These are phyloP conservation scores for Chaetodon auriga DNA, from an alignment of 2,113 vertebrate species.

Conservation along the genomic window DNA sequence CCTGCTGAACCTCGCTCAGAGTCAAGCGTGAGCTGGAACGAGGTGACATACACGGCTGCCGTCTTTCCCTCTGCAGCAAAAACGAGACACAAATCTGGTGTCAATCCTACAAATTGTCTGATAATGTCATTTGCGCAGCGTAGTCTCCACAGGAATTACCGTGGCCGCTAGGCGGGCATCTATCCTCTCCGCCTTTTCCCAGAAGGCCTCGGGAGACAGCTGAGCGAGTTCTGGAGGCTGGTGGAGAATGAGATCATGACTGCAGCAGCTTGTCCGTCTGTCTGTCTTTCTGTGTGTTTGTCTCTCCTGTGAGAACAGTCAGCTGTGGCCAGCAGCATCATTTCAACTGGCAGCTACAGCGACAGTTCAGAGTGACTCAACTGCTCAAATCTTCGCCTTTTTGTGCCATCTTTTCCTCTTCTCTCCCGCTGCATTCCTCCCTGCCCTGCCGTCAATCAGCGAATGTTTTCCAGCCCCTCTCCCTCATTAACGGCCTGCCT, in stretches of 20 bases:
- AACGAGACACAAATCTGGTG: conserved; percentile 9
- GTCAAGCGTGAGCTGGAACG: background rate
- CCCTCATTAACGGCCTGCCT: conserved; percentile 27
- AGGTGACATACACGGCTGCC: background rate
- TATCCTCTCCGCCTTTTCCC: conserved; percentile 18
- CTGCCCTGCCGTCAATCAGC: conserved; percentile 18
- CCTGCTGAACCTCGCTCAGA: background rate
- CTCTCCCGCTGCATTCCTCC: background rate
- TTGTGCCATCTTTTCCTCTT: background rate
- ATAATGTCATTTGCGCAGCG: background rate
- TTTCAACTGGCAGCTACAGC: conserved; percentile 30
- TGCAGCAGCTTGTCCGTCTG: conserved; percentile 30
- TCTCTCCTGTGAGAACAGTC: conserved; percentile 28
- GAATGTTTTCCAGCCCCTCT: conserved; percentile 15
- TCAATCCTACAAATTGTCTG: conserved; percentile 16
- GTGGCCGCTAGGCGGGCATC: conserved; percentile 12
- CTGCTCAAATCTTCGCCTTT: background rate
- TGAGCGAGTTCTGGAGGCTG: conserved; percentile 26
- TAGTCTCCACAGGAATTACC: background rate
- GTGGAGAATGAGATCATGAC: conserved; percentile 48
- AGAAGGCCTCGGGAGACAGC: conserved; percentile 47
- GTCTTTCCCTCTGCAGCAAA: background rate
- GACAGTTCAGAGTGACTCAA: conserved; percentile 31
- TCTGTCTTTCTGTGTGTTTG: conserved; percentile 10
- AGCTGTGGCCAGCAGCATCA: conserved; percentile 38